These are phyloP conservation scores for Lagocephalus sceleratus DNA, from an alignment of 2,797 vertebrate species.

Conservation along the genomic window DNA sequence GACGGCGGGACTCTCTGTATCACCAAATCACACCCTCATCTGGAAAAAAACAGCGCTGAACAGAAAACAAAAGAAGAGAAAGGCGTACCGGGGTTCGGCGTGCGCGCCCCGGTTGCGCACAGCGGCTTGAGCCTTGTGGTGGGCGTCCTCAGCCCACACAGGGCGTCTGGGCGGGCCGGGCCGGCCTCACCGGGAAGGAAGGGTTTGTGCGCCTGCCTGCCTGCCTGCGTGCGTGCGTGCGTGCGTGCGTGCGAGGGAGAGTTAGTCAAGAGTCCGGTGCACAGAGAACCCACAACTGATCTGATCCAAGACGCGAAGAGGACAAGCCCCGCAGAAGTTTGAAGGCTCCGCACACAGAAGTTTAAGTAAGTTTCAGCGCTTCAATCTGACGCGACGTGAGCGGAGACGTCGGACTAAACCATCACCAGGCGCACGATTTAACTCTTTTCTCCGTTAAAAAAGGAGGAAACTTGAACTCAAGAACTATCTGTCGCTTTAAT, in stretches of 20 bases:
- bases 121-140: neutral
- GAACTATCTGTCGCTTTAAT: too few relatives aligned
- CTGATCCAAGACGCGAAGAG: conserved; percentile 10
- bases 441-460: too few relatives aligned
- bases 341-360: too few relatives aligned
- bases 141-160: neutral
- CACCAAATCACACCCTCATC: too few relatives aligned
- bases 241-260: conserved; percentile 15
- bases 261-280: conserved; percentile 17
- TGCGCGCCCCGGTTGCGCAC: too few relatives aligned
- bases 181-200: conserved; percentile 4
- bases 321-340: conserved; percentile 22
- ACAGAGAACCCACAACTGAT: conserved; percentile 9
- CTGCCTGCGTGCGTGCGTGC: conserved; percentile 25
- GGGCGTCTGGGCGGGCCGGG: conserved; percentile 15
- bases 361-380: neutral
- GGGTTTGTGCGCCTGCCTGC: conserved; percentile 8
- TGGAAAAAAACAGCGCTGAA: too few relatives aligned
- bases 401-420: too few relatives aligned
- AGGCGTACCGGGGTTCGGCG: too few relatives aligned
- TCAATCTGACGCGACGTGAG: neutral
- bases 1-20: too few relatives aligned
- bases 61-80: too few relatives aligned
- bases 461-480: too few relatives aligned
- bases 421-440: too few relatives aligned